Evolutionary conservation across 2,797 vertebrate species (phyloP).

Genomic region (Poeciliopsis infans): DNA sequence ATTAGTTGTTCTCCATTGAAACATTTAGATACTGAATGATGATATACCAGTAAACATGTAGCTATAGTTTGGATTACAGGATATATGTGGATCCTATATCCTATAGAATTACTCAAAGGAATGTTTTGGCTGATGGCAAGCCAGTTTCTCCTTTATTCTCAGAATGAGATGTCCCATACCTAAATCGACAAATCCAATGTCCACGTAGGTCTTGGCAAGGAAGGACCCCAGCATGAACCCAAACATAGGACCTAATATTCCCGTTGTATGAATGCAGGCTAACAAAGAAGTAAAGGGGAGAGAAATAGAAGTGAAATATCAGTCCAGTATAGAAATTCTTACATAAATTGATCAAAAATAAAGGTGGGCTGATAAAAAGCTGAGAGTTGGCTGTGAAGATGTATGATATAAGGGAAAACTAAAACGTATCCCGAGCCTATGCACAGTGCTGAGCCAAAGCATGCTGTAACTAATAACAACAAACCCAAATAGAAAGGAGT

Average conservation of each 20-base stretch:
- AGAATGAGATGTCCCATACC: conserved; percentile 74
- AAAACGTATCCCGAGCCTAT: no score
- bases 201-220: conserved; percentile 90
- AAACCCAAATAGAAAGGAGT: conserved; percentile 80
- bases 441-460: no score
- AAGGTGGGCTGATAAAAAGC: not conserved
- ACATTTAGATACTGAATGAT: not conserved
- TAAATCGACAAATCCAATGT: conserved; percentile 87
- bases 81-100: not conserved
- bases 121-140: not conserved
- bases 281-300: conserved; percentile 33
- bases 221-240: conserved; percentile 90
- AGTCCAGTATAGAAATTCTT: not conserved
- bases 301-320: not conserved
- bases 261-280: conserved; percentile 88
- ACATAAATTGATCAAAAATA: not conserved
- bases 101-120: not conserved
- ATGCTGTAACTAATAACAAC: conserved; percentile 10
- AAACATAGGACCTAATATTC: conserved; percentile 87
- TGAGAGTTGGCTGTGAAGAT: not conserved
- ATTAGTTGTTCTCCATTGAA: not conserved
- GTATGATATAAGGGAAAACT: not conserved
- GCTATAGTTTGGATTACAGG: not conserved
- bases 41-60: not conserved
- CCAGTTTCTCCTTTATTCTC: not conserved